These are phyloP conservation scores for Perca fluviatilis DNA, from an alignment of 2,113 vertebrate species.

Conservation along the genomic window DNA sequence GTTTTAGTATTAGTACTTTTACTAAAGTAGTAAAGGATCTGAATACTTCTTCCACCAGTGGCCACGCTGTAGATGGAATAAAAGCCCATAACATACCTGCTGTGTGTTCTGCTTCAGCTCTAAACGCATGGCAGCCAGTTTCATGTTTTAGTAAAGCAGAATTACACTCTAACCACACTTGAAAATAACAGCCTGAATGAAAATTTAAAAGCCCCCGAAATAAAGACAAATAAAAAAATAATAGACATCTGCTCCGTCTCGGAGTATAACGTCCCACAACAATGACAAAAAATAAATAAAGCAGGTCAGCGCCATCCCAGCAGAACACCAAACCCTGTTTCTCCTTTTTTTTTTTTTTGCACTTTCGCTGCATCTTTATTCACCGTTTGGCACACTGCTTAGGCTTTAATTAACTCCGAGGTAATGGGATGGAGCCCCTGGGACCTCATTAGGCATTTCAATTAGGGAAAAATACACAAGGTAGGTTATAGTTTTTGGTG, in stretches of 20 bases:
- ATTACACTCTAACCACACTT: slow-evolving; percentile 78
- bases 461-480: slow-evolving; percentile 87
- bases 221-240: slow-evolving; percentile 83
- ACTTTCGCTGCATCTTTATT: slow-evolving; percentile 83
- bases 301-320: slow-evolving; percentile 78
- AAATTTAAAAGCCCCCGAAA: slow-evolving; percentile 72
- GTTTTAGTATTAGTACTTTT: too few relatives aligned
- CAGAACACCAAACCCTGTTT: slow-evolving; percentile 42
- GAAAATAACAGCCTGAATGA: slow-evolving; percentile 75
- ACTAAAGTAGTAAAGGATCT: too few relatives aligned
- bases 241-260: slow-evolving; percentile 84
- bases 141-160: slow-evolving; percentile 84
- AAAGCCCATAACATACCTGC: slow-evolving; percentile 28
- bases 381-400: slow-evolving; percentile 80
- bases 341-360: slow-evolving; percentile 33
- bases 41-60: too few relatives aligned
- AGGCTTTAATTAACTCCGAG: slow-evolving; percentile 85
- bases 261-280: slow-evolving; percentile 75
- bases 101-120: slow-evolving; percentile 5
- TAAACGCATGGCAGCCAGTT: slow-evolving; percentile 53
- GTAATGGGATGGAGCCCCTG: slow-evolving; percentile 87
- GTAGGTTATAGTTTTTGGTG: slow-evolving; percentile 84
- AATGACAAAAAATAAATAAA: slow-evolving; percentile 75
- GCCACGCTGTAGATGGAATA: not conserved
- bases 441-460: slow-evolving; percentile 90